Conservation (phyloP, 2,888 invertebrate genomes). For the Cinara cedri region DNA sequence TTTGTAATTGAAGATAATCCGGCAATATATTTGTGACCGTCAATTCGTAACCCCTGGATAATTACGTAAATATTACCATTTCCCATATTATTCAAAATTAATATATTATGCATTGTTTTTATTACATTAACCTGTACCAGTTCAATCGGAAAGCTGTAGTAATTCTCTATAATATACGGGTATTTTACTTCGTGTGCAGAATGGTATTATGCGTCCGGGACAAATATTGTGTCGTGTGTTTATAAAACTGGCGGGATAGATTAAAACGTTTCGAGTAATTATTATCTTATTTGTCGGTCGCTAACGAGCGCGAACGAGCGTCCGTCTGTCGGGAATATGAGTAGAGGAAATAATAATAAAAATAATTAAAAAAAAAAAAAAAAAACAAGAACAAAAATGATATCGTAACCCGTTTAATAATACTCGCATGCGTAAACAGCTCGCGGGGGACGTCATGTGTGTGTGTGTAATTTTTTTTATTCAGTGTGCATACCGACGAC, state of each 20-base stretch:
- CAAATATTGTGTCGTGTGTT: not conserved
- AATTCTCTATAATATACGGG: no score
- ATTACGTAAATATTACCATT: no score
- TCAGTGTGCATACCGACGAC: not conserved
- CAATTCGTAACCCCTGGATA: no score
- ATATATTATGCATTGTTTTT: no score
- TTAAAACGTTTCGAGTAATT: conserved; percentile 42
- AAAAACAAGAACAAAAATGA: conserved; percentile 27
- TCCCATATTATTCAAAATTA: no score
- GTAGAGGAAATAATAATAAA: conserved; percentile 6
- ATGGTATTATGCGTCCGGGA: not conserved
- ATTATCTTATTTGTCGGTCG: conserved; percentile 43
- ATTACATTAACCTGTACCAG: no score
- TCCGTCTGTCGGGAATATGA: conserved; percentile 7
- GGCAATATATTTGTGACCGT: no score
- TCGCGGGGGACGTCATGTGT: conserved; percentile 31
- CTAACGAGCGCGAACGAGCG: conserved; percentile 27
- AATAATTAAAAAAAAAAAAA: no score
- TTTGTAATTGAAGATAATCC: no score
- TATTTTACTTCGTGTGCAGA: no score
- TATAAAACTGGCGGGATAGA: conserved; percentile 3
- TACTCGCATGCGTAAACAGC: conserved; percentile 14
- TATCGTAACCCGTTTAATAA: conserved; percentile 39
- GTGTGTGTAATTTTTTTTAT: no score
- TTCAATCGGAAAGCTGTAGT: no score